Percentiles rank a stretch among this genome's conserved stretches.
Evolutionary conservation across 2,888 invertebrate genomes (phyloP).

Genomic region (Caradrina clavipalpis): DNA sequence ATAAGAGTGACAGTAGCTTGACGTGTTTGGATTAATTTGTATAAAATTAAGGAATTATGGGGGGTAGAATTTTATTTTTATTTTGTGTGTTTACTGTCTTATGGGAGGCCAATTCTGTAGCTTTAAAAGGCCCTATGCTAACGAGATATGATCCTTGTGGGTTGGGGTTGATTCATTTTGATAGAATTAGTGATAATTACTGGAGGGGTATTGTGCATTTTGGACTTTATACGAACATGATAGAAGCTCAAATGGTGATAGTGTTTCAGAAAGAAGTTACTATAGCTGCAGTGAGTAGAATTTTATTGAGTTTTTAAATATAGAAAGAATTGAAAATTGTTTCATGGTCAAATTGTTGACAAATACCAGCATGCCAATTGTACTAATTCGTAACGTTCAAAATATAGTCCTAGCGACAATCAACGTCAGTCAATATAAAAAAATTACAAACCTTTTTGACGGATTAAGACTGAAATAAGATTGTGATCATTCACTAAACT

Average conservation of each 20-base stretch:
- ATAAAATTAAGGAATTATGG: constrained; percentile 24
- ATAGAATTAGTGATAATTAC: constrained; percentile 72
- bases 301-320: background rate
- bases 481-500: too few species aligned
- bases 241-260: constrained; percentile 74
- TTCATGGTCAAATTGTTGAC: too few species aligned
- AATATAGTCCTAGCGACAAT: too few species aligned
- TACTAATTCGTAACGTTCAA: too few species aligned
- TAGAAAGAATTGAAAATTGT: background rate
- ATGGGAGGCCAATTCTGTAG: constrained; percentile 73
- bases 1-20: constrained; percentile 7
- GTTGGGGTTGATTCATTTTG: constrained; percentile 82
- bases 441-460: too few species aligned
- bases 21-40: constrained; percentile 11
- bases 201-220: constrained; percentile 81
- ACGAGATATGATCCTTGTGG: constrained; percentile 85
- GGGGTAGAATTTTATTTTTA: constrained; percentile 34
- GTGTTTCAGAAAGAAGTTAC: constrained; percentile 75
- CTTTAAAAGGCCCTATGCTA: constrained; percentile 77
- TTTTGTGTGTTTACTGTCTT: constrained; percentile 54
- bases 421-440: too few species aligned
- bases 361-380: too few species aligned
- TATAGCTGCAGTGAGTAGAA: constrained; percentile 76
- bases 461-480: too few species aligned
- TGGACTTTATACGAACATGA: constrained; percentile 73